A percentile compares a stretch with the other conserved stretches of the same genome.
Conservation (phyloP, 2,113 vertebrate species). For the Leptodactylus fuscus region DNA sequence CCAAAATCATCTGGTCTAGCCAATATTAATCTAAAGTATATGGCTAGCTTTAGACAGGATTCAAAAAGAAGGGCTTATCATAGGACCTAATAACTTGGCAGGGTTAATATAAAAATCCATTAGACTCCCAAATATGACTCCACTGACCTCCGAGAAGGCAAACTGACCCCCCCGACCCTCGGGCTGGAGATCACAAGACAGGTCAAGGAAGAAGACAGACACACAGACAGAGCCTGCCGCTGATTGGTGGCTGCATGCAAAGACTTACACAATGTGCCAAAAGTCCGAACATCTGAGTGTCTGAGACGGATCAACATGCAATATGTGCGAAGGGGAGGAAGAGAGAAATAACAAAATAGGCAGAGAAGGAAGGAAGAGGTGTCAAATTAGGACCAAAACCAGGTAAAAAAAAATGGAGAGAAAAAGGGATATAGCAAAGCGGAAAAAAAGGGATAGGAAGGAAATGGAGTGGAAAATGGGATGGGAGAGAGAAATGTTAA, state of each 20-base stretch:
- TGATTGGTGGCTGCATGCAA: slow-evolving; percentile 44
- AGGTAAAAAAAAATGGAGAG: neutral
- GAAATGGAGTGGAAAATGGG: slow-evolving; percentile 43
- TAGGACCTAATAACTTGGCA: neutral
- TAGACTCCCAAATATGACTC: neutral
- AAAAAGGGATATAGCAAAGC: slow-evolving; percentile 8
- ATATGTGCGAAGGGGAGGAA: slow-evolving; percentile 14
- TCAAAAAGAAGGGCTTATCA: neutral
- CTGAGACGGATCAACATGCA: slow-evolving; percentile 52
- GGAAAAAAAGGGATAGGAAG: slow-evolving; percentile 17
- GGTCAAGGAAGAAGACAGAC: slow-evolving; percentile 46
- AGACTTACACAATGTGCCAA: slow-evolving; percentile 58
- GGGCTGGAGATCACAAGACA: slow-evolving; percentile 30
- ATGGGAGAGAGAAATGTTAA: slow-evolving; percentile 57
- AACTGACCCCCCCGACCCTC: slow-evolving; percentile 28
- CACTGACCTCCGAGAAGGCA: slow-evolving; percentile 25
- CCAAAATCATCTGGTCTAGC: too few species aligned
- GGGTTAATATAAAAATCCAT: neutral
- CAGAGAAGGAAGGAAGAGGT: neutral
- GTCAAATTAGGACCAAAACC: slow-evolving; percentile 7
- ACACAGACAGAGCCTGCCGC: slow-evolving; percentile 47
- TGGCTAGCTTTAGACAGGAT: neutral
- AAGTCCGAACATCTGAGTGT: slow-evolving; percentile 52
- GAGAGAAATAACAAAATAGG: neutral
- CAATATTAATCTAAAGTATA: neutral